A percentile compares a stretch with the other conserved stretches of the same genome.
phyloP scores from a whole-genome alignment of 2,888 invertebrate genomes.

The Dendrolimus pini region DNA sequence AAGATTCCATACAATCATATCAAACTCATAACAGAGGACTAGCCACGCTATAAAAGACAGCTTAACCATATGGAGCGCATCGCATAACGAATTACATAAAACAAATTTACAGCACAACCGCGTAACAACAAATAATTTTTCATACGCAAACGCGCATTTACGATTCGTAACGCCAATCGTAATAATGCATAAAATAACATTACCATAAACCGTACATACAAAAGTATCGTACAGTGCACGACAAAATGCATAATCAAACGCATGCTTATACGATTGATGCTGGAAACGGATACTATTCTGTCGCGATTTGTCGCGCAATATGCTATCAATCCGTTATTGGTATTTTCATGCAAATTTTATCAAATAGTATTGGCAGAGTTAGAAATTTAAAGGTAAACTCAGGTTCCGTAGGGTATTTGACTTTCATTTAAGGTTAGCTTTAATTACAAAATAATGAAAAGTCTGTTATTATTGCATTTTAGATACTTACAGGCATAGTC shows the following conservation, averaged over 20 bases:
- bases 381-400: no score
- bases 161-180: slow-evolving; percentile 34
- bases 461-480: no score
- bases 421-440: no score
- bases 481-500: no score
- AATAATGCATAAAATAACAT: slow-evolving; percentile 32
- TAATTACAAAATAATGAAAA: no score
- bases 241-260: slow-evolving; percentile 10
- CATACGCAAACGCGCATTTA: slow-evolving; percentile 16
- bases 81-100: slow-evolving; percentile 15
- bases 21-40: background rate
- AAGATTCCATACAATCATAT: background rate
- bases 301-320: slow-evolving; percentile 59
- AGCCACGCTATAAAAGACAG: background rate
- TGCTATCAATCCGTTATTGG: slow-evolving; percentile 60
- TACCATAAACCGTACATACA: slow-evolving; percentile 26
- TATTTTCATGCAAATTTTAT: slow-evolving; percentile 58
- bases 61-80: background rate
- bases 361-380: slow-evolving; percentile 4
- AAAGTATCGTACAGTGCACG: background rate
- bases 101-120: slow-evolving; percentile 36
- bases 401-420: no score
- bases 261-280: slow-evolving; percentile 58
- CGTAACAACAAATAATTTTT: slow-evolving; percentile 30
- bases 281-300: slow-evolving; percentile 51